phyloP scores from a whole-genome alignment of 1,140 invertebrate genomes.

The Cydia strobilella region DNA sequence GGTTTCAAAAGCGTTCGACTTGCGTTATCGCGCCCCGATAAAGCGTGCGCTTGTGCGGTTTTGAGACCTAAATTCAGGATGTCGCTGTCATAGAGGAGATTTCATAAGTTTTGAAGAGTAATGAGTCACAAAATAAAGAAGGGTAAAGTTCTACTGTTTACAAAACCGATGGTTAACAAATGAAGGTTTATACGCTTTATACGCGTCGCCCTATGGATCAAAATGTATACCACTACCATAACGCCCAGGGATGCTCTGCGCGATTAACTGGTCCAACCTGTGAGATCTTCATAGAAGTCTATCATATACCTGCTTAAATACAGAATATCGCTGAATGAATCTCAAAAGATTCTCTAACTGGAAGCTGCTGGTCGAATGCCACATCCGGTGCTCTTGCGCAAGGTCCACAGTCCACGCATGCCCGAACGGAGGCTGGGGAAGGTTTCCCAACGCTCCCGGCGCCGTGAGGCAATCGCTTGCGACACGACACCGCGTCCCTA shows the following conservation, averaged over 20 bases:
- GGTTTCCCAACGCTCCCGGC: constrained; percentile 76
- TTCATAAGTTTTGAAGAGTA: constrained; percentile 34
- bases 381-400: constrained; percentile 14
- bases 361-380: constrained; percentile 33
- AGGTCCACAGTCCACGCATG: constrained; percentile 28
- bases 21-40: constrained; percentile 77
- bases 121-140: neutral
- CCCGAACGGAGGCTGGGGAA: constrained; percentile 64
- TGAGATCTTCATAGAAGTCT: too few relatives aligned
- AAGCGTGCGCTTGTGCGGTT: constrained; percentile 69
- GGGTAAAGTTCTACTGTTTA: neutral
- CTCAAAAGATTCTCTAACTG: neutral
- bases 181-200: neutral
- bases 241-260: neutral
- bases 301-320: too few relatives aligned
- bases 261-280: too few relatives aligned
- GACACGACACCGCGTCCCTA: constrained; percentile 71
- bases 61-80: constrained; percentile 73
- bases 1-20: constrained; percentile 77
- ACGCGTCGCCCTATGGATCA: neutral
- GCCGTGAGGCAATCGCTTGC: constrained; percentile 72
- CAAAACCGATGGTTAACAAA: neutral
- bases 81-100: constrained; percentile 40
- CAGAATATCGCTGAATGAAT: too few relatives aligned
- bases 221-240: neutral